Evolutionary conservation across 2,888 invertebrate genomes (phyloP), one percentile per base, ranked within the genome.

Genomic region (Nymphalis polychloros): DNA sequence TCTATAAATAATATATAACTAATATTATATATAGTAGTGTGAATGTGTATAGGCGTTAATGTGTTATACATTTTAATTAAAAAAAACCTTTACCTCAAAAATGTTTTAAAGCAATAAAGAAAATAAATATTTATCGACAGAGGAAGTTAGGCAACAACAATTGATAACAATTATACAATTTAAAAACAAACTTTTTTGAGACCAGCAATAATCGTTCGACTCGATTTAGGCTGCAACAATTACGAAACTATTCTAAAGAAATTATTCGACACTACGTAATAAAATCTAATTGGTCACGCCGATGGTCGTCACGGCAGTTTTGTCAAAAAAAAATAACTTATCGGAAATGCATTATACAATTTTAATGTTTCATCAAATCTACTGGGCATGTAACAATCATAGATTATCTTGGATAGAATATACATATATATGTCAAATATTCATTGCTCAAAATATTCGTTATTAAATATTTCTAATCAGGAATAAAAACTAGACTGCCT

Each of bases 151-250:
- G 77, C 79, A 81, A 84, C 79, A 69, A 76, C 80, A 83, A 84
- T 83, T 84, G 79, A 60, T 64, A 68, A 63, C 83, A 81, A 87
- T 90, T 88, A 89, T 83, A 85, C 83, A 89, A 89, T 81, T 77
- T 64, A 63, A 59, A 68, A 66, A 63, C 46, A 50, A 66, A 61
- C 52, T 67, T 64, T 72, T 69, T 59, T 48, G 53, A 47, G 20
- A 49, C 62, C 59, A 19, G 57, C 55, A 63, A 61, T 68, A 72
- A 69, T 63, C 62, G 59, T n/a, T 62, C 66, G 61, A 69, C 64
- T 71, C 50, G 50, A 59, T 72, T 61, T 63, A 46, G 47, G 27
- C 35, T 65, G 57, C 49, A 62, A 64, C 64, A 67, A 69, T 69
- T 63, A 71, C 41, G 61, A 61, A 66, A 67, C 69, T 31, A 50